phyloP scores from a whole-genome alignment of 2,888 invertebrate genomes.

The Caenorhabditis parvicauda region DNA sequence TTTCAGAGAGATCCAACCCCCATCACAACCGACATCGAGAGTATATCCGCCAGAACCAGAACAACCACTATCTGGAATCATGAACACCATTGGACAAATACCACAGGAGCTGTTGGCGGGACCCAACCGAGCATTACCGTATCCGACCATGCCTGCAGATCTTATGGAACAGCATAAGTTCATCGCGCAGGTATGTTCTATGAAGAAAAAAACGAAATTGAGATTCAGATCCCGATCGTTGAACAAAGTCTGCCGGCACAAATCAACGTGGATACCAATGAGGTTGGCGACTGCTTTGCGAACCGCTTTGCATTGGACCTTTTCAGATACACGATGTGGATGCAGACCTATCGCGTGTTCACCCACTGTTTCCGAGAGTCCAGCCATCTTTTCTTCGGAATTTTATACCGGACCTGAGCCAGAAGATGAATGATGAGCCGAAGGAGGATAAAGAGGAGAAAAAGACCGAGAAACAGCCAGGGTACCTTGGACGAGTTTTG shows the following conservation, averaged over 20 bases:
- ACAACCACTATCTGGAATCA: conserved; percentile 19
- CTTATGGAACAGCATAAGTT: no score
- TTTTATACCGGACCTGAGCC: conserved; percentile 18
- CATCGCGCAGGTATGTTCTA: no score
- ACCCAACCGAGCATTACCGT: conserved; percentile 9
- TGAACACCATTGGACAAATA: conserved; percentile 33
- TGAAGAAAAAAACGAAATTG: no score
- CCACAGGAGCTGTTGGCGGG: conserved; percentile 30
- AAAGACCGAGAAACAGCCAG: neutral
- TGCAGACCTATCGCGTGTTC: conserved; percentile 30
- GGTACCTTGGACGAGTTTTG: conserved; percentile 32
- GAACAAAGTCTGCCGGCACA: no score
- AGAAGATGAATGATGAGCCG: conserved; percentile 19
- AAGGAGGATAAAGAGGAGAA: neutral
- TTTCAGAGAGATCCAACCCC: conserved; percentile 22
- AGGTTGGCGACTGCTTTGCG: no score
- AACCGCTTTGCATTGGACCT: no score
- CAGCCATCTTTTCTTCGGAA: conserved; percentile 33
- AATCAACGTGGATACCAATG: no score
- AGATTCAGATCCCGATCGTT: no score
- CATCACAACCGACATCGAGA: conserved; percentile 10
- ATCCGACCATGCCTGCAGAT: conserved; percentile 8
- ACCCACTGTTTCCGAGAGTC: conserved; percentile 38
- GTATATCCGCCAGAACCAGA: conserved; percentile 28
- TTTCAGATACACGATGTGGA: conserved; percentile 17